Base-by-base conservation (phyloP, 2,797 vertebrate species). In the Cephalopachus bancanus region DNA sequence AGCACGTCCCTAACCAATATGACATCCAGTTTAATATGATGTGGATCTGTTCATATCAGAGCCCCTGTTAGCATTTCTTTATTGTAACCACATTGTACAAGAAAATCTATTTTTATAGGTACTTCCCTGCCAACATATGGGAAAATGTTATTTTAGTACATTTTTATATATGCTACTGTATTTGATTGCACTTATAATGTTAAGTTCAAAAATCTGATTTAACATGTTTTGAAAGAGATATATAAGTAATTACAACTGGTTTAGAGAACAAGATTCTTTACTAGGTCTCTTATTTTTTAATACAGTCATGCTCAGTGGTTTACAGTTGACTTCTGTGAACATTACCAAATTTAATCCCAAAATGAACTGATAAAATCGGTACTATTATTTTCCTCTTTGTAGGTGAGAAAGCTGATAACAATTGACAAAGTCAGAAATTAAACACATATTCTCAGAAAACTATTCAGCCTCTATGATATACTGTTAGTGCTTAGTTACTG, bases 311-410 rank as follows among this genome's bases (percentile, higher is more conserved):
- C 51, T 84, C 4, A 14, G 7, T 59, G 57, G 28, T 79, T 85
- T 67, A 85, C 3, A 69, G 30, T 91, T 86, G 81, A 62, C 91
- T 74, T 92, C n/a, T 83, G 2, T 26, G 0, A 49, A n/a, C 49
- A 37, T 30, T 28, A 37, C 8, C 20, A 96, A 87, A 88, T 80
- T 80, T 90, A 88, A 71, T 90, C 3, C 16, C 91, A 17, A 83
- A 96, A 69, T 0, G 37, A 78, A 1, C 51, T 30, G 15, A 87
- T 49, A 64, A 90, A 81, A 79, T 62, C 51, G 30, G 4, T 64
- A 4, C 5, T 75, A 49, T 71, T 80, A 84, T 83, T 88, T 79
- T 57, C 30, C 33, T 10, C 26, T 51, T 94, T 87, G 53, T 3
- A 79, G 4, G 64, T 78, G 26, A 87, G 44, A 44, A 44, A 44